Evolutionary conservation across 2,888 invertebrate genomes (phyloP), one percentile per base, ranked within the genome.

Genomic region (Platycnemis pennipes): DNA sequence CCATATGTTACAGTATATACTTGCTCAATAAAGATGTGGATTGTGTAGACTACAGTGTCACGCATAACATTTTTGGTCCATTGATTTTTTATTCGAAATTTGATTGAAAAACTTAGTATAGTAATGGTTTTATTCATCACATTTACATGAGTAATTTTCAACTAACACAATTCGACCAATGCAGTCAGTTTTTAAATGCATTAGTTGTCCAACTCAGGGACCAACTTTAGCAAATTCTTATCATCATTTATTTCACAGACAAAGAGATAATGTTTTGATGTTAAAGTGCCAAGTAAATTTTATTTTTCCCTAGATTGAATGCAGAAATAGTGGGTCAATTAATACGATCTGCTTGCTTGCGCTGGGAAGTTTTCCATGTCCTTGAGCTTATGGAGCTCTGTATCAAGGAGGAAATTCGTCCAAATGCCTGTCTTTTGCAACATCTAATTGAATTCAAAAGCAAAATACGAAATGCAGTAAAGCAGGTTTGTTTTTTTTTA

Each of bases 321-420:
- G 97, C 97, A 94, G 97, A 98, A 96, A 98, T 99, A 95, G 96
- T 98, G 94, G 98, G 98, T 26, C 97, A 98, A 45, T 97, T 99
- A 96, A 95, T 99, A 53, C 97, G 96, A 26, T 97, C 98, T 95
- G 98, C 98, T 2, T 97, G 97, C 95, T 96, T 96, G 7, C 96
- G 97, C 44, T 96, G 96, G 94, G 97, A 98, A 94, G 98, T 98
- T 96, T 96, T 96, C 0, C 98, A 98, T 96, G 97, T 98, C 44
- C 96, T 97, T 31, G 97, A 97, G 96, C 96, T 99, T 45, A 97
- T 99, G 97, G 97, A 98, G 95, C 96, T 97, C 86, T 97, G 98
- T 95, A 96, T 97, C 95, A 96, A 97, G 89, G 97, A 98, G 95
- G 96, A 97, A 94, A 96, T 99, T 0, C 96, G 96, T 95, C 97